Evolutionary conservation across 2,888 invertebrate species (phyloP).

Genomic region (Phyto melanocephala): DNA sequence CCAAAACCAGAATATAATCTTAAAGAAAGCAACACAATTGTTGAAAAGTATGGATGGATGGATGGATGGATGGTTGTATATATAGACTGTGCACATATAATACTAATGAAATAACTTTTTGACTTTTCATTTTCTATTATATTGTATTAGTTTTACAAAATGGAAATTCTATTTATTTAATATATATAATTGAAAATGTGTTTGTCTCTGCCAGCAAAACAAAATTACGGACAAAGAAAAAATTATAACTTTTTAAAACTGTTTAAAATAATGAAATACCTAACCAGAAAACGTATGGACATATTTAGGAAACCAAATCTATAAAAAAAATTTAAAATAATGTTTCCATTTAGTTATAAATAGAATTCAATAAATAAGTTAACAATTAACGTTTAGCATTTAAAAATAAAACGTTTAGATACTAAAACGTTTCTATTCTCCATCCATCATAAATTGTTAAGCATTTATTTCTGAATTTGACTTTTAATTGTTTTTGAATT

Average conservation of each 20-base stretch:
- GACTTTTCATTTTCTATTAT: conserved; percentile 27
- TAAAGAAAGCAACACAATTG: neutral
- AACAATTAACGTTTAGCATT: no score
- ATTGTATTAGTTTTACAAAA: conserved; percentile 41
- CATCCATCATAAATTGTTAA: no score
- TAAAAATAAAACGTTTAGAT: no score
- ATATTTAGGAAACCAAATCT: neutral
- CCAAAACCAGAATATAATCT: neutral
- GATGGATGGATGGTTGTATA: conserved; percentile 33
- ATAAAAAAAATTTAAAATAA: neutral
- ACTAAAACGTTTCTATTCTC: no score
- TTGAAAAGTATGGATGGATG: neutral
- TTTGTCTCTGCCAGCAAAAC: neutral
- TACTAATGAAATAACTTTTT: conserved; percentile 50
- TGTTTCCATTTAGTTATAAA: no score
- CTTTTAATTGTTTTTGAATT: no score
- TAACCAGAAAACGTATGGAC: neutral
- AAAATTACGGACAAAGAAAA: no score
- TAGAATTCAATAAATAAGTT: no score
- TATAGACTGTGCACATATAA: conserved; percentile 53
- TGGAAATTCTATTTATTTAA: conserved; percentile 38
- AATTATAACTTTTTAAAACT: no score
- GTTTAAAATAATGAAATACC: neutral
- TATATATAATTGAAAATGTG: conserved; percentile 27
- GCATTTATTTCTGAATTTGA: no score